Evolutionary conservation across 2,113 vertebrate genomes (phyloP).

Genomic region (Donacobius atricapilla): DNA sequence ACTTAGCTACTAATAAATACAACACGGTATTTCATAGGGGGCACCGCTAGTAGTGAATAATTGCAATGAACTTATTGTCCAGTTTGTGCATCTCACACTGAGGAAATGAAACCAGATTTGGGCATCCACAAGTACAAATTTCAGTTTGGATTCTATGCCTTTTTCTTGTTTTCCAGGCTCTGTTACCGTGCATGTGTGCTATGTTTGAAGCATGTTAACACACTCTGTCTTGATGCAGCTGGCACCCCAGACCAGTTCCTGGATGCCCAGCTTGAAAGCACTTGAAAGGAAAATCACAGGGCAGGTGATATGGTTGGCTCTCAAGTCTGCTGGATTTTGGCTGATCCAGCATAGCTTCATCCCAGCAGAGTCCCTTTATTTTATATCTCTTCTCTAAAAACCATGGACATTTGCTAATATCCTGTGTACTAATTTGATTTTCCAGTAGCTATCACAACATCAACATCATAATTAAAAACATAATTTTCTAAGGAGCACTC

Average conservation of each 20-base stretch:
- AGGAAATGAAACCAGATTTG: slow-evolving; percentile 29
- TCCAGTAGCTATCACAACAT: neutral
- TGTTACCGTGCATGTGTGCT: neutral
- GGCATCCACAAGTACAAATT: slow-evolving; percentile 14
- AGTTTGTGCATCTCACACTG: neutral
- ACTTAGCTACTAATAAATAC: slow-evolving; percentile 1
- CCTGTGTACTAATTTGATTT: slow-evolving; percentile 1
- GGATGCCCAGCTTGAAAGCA: slow-evolving; percentile 38
- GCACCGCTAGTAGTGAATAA: neutral
- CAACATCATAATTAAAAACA: neutral
- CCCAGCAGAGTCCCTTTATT: neutral
- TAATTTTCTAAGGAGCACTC: neutral
- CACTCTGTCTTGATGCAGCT: neutral
- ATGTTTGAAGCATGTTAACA: slow-evolving; percentile 23
- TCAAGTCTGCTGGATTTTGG: slow-evolving; percentile 9
- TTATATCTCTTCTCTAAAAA: neutral
- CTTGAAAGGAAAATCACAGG: slow-evolving; percentile 51
- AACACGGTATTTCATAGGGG: neutral
- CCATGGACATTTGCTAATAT: neutral
- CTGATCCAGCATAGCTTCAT: neutral
- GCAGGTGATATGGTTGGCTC: neutral
- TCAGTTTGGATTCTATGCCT: neutral
- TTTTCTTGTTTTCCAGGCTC: neutral
- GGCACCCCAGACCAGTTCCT: slow-evolving; percentile 9
- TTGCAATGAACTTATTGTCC: slow-evolving; percentile 17